Evolutionary conservation across 2,888 invertebrate genomes (phyloP).

Genomic region (Dysmachus trigonus): DNA sequence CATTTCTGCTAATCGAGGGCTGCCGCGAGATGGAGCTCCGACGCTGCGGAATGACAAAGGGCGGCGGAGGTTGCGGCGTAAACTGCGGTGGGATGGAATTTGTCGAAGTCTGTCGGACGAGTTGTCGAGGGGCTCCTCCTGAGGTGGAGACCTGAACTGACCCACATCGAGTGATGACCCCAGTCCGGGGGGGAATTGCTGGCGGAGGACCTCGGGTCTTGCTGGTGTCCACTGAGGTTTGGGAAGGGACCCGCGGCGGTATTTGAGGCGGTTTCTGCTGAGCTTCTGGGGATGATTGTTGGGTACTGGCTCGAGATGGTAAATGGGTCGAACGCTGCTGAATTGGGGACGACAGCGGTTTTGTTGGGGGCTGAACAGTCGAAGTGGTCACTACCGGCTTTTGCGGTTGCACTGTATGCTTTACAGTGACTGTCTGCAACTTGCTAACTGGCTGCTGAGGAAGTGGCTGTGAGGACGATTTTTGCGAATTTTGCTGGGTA

Average conservation of each 20-base stretch:
- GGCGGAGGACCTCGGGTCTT: constrained; percentile 60
- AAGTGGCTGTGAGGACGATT: constrained; percentile 48
- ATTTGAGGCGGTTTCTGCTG: constrained; percentile 57
- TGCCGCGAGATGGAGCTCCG: constrained; percentile 53
- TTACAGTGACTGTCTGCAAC: constrained; percentile 58
- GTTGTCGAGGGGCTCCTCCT: constrained; percentile 47
- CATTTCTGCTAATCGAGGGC: constrained; percentile 44
- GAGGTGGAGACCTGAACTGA: constrained; percentile 58
- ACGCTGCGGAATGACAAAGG: constrained; percentile 63
- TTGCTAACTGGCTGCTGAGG: constrained; percentile 54
- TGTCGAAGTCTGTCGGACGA: constrained; percentile 62
- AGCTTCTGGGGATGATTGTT: neutral
- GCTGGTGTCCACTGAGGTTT: constrained; percentile 55
- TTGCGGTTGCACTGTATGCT: constrained; percentile 62
- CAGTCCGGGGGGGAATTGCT: constrained; percentile 62
- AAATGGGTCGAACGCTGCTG: constrained; percentile 50
- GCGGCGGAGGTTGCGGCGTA: constrained; percentile 62
- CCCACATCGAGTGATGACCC: constrained; percentile 58
- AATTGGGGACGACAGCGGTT: constrained; percentile 40
- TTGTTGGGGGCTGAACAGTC: constrained; percentile 59
- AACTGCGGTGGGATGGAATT: constrained; percentile 63
- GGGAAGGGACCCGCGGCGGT: constrained; percentile 62
- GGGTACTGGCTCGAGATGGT: constrained; percentile 36
- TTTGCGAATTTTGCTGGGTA: neutral
- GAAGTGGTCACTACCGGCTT: constrained; percentile 62